A percentile compares a stretch with the other conserved stretches of the same genome.
These are phyloP conservation scores for Pangasius krempfi DNA, from an alignment of 2,797 vertebrate genomes.

Conservation along the genomic window DNA sequence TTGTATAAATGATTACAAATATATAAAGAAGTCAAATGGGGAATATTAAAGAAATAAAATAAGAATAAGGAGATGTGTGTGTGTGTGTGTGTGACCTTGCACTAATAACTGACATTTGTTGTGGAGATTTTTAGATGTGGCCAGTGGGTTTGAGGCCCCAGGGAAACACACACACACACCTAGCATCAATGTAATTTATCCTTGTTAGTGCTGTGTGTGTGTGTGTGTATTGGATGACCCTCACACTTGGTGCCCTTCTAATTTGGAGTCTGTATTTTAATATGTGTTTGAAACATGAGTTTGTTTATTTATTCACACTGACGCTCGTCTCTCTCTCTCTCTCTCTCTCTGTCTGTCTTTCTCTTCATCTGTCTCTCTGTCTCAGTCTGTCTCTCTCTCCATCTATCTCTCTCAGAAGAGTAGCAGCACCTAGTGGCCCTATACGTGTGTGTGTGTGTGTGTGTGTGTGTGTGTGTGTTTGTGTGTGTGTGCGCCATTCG, in stretches of 20 bases:
- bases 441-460: not conserved
- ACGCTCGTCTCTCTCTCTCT: not conserved
- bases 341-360: not conserved
- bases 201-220: constrained; percentile 37
- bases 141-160: not conserved
- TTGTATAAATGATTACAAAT: not conserved
- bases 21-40: not conserved
- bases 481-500: not conserved
- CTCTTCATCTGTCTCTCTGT: not conserved
- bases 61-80: not conserved
- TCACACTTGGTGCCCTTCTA: constrained; percentile 34
- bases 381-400: constrained; percentile 14
- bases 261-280: constrained; percentile 52
- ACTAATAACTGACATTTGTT: constrained; percentile 3
- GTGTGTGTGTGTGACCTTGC: not conserved
- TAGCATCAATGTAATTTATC: constrained; percentile 3
- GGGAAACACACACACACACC: not conserved
- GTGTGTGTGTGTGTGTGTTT: too few species aligned
- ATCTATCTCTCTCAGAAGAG: constrained; percentile 30
- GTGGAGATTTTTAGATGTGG: not conserved
- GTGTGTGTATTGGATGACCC: constrained; percentile 24
- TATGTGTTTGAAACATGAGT: constrained; percentile 50
- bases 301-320: constrained; percentile 50
- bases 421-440: constrained; percentile 53
- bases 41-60: not conserved